Conservation (phyloP, 2,888 invertebrate species). For the Omphaloscelis lunosa region DNA sequence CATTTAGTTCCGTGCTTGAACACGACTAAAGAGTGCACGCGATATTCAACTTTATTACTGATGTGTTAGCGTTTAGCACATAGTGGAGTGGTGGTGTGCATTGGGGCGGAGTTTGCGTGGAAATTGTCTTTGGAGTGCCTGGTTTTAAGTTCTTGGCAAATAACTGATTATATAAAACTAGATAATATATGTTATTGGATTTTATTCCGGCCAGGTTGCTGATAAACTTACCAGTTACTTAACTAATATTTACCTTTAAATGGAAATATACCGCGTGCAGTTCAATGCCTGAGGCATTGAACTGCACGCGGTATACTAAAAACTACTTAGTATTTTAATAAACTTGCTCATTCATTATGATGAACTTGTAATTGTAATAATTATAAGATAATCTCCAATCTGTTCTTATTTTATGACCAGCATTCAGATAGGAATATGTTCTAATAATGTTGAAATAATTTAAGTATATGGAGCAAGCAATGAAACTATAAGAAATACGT, state of each 20-base stretch:
- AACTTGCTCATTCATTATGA: neutral
- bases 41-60: too few species aligned
- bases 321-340: neutral
- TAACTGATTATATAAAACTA: constrained; percentile 1
- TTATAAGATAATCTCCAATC: neutral
- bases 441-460: constrained; percentile 15
- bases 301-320: neutral
- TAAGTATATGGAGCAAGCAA: constrained; percentile 36
- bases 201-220: constrained; percentile 13
- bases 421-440: constrained; percentile 6
- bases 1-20: too few species aligned
- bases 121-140: too few species aligned
- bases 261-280: constrained; percentile 6
- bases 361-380: neutral
- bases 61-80: too few species aligned
- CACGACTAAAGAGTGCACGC: too few species aligned
- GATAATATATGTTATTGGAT: constrained; percentile 14
- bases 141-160: neutral
- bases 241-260: constrained; percentile 19
- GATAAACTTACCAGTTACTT: constrained; percentile 11
- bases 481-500: constrained; percentile 44
- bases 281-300: constrained; percentile 28
- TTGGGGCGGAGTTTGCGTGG: too few species aligned
- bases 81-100: too few species aligned
- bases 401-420: constrained; percentile 6